Base-by-base conservation (phyloP, 2,797 vertebrate genomes). In the Babyrousa celebensis region DNA sequence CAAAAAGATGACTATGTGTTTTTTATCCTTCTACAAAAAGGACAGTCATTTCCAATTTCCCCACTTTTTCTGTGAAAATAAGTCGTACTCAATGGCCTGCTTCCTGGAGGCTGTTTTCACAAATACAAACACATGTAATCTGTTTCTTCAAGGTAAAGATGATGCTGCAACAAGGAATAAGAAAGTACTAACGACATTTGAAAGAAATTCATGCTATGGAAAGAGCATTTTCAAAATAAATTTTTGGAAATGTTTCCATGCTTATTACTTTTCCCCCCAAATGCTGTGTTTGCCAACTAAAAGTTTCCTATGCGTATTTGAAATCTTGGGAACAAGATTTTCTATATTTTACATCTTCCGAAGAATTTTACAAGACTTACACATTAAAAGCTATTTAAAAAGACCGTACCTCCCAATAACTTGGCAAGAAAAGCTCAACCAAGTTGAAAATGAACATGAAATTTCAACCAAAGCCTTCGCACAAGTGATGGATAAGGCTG, bases 331-430 rank as follows among this genome's bases (percentile, higher is more conserved):
- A 86, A 36, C 70, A 86, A 56, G 82, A n/a, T 83, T 92, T 89
- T 88, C 36, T 68, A 52, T 71, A n/a, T 96, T 89, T 85, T 62
- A 89, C 94, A 83, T 89, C 89, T 92, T 88, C 6, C 63, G 74
- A 86, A 82, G 78, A 82, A 67, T 89, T 89, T 95, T 79, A 62
- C 5, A 95, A 58, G 60, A 60, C 23, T 25, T 83, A 12, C 54
- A 48, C 72, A 62, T 72, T 82, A 89, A 65, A 72, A 92, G 52
- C 58, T 70, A 40, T 85, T 85, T 71, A 15, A 3, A 85, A 95
- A 85, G 43, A 71, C 12, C 77, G 36, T 43, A 40, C 48, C 17
- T 75, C 90, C 84, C 23, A n/a, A 56, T n/a, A 23, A 67, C 74
- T 94, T 89, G 85, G 85, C 62, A 92, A 78, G 56, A 77, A 85